Evolutionary conservation across 1,140 invertebrate genomes (phyloP), one percentile per base, ranked within the genome.

Genomic region (Drosophila athabasca): DNA sequence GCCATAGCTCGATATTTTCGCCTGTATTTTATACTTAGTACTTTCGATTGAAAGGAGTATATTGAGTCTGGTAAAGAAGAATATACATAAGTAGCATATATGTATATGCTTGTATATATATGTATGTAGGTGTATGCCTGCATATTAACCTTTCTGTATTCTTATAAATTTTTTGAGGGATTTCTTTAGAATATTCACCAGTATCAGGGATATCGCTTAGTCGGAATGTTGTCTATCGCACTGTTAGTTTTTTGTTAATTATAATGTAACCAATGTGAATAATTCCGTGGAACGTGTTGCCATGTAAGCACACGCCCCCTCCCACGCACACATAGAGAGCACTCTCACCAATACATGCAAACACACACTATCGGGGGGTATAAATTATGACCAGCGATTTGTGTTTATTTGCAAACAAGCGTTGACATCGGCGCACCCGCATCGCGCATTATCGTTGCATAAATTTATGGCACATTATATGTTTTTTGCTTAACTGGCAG

Each of bases 381-480:
- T 85, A 85, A 82, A 82, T 85, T 87, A 82, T 54, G 61, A 31
- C 66, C 64, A 70, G 60, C 68, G 64, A 85, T 85, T 85, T 85
- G 83, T 82, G 82, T 87, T 87, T 87, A 87, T 87, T 87, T 82
- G 82, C 74, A 75, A 85, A 85, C 58, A 74, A 81, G 69, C 73
- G 68, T 59, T 73, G 76, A 72, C 64, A 69, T 64, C 52, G 24
- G 29, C 26, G 35, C 46, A 60, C 43, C 45, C 52, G 29, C 17
- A 74, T 54, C 45, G 62, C 46, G 72, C 59, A 87, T 81, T 87
- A 78, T 85, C 44, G 51, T 57, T 61, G 70, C 54, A 57, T 57
- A 62, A 78, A 87, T 85, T 87, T 85, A 78, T 71, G 50, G 59
- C 60, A 70, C 65, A 85, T 78, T 85, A 78, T 87, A 76, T 75